Percentiles rank a stretch among this genome's conserved stretches.
These are phyloP conservation scores for Ferdinandea cuprea DNA, from an alignment of 2,888 invertebrate genomes.

Conservation along the genomic window DNA sequence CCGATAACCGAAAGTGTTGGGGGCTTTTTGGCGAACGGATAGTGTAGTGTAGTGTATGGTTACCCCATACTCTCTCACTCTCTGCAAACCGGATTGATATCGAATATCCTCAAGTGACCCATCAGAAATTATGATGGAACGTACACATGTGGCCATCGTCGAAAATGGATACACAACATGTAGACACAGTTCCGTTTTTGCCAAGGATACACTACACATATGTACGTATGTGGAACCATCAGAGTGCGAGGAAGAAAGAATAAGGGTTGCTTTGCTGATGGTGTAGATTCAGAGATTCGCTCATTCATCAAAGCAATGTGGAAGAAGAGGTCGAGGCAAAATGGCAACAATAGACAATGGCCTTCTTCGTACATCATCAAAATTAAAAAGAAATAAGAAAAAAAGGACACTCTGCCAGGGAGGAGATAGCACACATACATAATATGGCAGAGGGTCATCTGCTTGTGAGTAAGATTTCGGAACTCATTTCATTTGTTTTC, in stretches of 20 bases:
- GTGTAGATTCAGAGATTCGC: constrained; percentile 58
- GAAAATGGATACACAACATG: constrained; percentile 35
- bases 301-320: constrained; percentile 66
- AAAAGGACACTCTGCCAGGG: constrained; percentile 21
- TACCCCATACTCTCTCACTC: constrained; percentile 23
- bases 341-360: constrained; percentile 70
- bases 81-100: constrained; percentile 60
- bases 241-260: constrained; percentile 34
- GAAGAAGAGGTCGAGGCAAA: constrained; percentile 50
- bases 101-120: constrained; percentile 74
- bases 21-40: constrained; percentile 11
- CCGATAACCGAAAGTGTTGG: constrained; percentile 43
- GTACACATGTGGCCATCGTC: constrained; percentile 69
- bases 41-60: neutral
- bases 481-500: constrained; percentile 57
- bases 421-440: too few relatives aligned
- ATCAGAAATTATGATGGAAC: constrained; percentile 74
- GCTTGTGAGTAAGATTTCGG: constrained; percentile 61
- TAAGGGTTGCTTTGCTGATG: constrained; percentile 61
- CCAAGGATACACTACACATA: constrained; percentile 29
- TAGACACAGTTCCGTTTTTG: constrained; percentile 30
- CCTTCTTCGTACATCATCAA: constrained; percentile 69
- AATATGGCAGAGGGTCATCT: constrained; percentile 57
- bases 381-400: constrained; percentile 32
- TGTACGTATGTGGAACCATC: too few relatives aligned